Conservation (phyloP, 2,797 vertebrate genomes). For the Scarus forsteni region DNA sequence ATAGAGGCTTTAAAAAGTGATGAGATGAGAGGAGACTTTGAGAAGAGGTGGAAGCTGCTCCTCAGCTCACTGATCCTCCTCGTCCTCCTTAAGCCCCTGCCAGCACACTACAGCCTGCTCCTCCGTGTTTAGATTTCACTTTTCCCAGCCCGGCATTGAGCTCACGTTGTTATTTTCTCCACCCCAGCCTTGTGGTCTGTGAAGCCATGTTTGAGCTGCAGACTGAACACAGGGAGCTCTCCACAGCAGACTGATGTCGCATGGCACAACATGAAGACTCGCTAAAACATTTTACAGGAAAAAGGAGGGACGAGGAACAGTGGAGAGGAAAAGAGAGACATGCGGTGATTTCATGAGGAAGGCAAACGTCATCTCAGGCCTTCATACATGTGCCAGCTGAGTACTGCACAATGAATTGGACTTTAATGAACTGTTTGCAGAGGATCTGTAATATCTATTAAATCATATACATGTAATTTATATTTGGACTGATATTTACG, state of each 20-base stretch:
- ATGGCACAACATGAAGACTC: slow-evolving; percentile 38
- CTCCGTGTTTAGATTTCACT: slow-evolving; percentile 72
- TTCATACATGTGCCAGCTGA: slow-evolving; percentile 16
- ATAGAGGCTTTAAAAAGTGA: neutral
- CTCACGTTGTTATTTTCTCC: slow-evolving; percentile 75
- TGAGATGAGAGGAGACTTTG: slow-evolving; percentile 35
- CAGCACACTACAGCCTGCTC: slow-evolving; percentile 46
- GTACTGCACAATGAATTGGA: slow-evolving; percentile 9
- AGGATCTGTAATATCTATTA: neutral
- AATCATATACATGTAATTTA: too few species aligned
- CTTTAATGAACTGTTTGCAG: slow-evolving; percentile 14
- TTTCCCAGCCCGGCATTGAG: slow-evolving; percentile 58
- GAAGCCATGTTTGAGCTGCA: slow-evolving; percentile 50
- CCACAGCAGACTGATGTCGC: slow-evolving; percentile 8
- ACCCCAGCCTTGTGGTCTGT: slow-evolving; percentile 64
- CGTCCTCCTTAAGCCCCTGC: slow-evolving; percentile 52
- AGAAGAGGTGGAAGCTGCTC: slow-evolving; percentile 45
- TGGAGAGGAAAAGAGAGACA: slow-evolving; percentile 11
- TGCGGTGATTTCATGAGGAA: slow-evolving; percentile 27
- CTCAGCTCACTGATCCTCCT: slow-evolving; percentile 51
- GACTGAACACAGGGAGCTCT: slow-evolving; percentile 30
- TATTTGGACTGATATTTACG: neutral
- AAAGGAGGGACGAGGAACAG: neutral
- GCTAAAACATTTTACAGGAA: slow-evolving; percentile 20
- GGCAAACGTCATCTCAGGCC: slow-evolving; percentile 7